Evolutionary conservation across 2,888 invertebrate species (phyloP).

Genomic region (Choristoneura rosaceana): DNA sequence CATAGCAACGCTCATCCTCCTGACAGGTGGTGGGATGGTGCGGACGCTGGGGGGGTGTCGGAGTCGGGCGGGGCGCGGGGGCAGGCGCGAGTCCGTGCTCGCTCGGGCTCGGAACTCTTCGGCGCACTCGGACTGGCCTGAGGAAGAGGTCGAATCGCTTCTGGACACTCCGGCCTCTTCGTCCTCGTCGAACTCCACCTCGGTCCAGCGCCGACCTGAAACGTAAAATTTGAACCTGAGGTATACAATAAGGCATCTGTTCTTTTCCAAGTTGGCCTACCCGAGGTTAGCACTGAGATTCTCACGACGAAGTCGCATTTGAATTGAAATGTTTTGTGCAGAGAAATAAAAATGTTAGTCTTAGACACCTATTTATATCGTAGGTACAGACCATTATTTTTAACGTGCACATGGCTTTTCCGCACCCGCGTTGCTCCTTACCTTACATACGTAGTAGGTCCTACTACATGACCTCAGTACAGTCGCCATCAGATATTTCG

Average conservation of each 20-base stretch:
- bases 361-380: too few relatives aligned
- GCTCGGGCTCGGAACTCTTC: conserved; percentile 90
- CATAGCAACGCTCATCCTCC: conserved; percentile 93
- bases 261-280: background rate
- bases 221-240: conserved; percentile 17
- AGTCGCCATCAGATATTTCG: too few relatives aligned
- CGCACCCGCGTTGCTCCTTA: too few relatives aligned
- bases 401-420: too few relatives aligned
- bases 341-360: too few relatives aligned
- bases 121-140: conserved; percentile 64
- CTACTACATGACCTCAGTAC: too few relatives aligned
- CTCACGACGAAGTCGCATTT: too few relatives aligned
- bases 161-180: conserved; percentile 76
- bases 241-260: background rate
- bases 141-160: conserved; percentile 72
- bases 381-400: too few relatives aligned
- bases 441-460: too few relatives aligned
- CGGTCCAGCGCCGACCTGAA: conserved; percentile 87
- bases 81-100: conserved; percentile 87
- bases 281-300: too few relatives aligned
- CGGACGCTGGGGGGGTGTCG: conserved; percentile 75
- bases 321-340: too few relatives aligned
- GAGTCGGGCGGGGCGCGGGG: conserved; percentile 86
- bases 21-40: conserved; percentile 82
- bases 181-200: conserved; percentile 86